Conservation (phyloP, 2,113 vertebrate genomes). For the Nothobranchius kuhntae region DNA sequence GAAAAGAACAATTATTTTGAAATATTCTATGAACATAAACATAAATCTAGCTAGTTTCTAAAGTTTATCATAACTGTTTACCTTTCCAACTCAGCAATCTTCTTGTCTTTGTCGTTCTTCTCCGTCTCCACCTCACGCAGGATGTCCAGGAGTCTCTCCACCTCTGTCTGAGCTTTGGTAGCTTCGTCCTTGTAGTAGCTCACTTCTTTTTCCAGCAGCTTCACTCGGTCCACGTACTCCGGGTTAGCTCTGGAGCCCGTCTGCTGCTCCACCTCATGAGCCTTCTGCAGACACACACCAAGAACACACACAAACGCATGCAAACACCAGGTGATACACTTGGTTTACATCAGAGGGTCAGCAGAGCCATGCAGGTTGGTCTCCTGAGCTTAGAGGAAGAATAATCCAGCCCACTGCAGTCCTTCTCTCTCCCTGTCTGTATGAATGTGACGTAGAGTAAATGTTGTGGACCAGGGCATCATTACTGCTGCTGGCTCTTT, state of each 20-base stretch:
- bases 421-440: slow-evolving; percentile 14
- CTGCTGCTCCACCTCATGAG: slow-evolving; percentile 94
- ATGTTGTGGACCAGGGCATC: slow-evolving; percentile 49
- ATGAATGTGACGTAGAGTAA: slow-evolving; percentile 46
- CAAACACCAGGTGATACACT: slow-evolving; percentile 15
- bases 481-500: slow-evolving; percentile 57
- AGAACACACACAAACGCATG: slow-evolving; percentile 20
- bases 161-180: slow-evolving; percentile 91
- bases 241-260: slow-evolving; percentile 87
- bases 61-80: slow-evolving; percentile 52
- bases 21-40: too few species aligned
- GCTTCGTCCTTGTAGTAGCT: slow-evolving; percentile 93
- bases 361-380: slow-evolving; percentile 13
- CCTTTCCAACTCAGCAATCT: slow-evolving; percentile 98
- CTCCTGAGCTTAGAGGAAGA: slow-evolving; percentile 36
- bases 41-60: too few species aligned
- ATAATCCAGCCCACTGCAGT: slow-evolving; percentile 36
- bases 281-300: slow-evolving; percentile 77
- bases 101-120: slow-evolving; percentile 99
- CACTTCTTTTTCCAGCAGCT: slow-evolving; percentile 95
- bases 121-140: slow-evolving; percentile 96
- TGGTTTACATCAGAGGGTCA: slow-evolving; percentile 8
- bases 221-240: slow-evolving; percentile 90
- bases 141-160: slow-evolving; percentile 95
- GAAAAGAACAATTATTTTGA: too few species aligned